Evolutionary conservation across 2,113 vertebrate species (phyloP), one percentile per base, ranked within the genome.

Genomic region (Nyctereutes procyonoides): DNA sequence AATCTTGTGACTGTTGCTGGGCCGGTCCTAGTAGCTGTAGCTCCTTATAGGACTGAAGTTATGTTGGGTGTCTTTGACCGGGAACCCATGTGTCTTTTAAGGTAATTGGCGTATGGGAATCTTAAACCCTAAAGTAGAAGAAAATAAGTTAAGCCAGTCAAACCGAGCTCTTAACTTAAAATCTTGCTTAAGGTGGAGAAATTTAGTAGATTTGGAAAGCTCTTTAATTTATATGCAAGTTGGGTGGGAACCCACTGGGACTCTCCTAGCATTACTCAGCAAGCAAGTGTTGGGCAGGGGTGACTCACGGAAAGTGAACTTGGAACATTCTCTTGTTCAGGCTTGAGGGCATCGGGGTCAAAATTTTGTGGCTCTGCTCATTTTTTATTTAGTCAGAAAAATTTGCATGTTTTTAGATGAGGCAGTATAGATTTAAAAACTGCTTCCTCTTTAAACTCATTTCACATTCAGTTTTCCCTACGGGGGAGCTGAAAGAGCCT

Each of bases 381-480:
- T 43, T 95, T 93, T 93, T 90, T 56, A 87, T 87, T 60, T 82
- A 87, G 84, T 69, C 38, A 35, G 30, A 35, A 86, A 60, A 90
- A 48, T 85, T 35, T 38, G 60, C 51, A 53, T 80, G 86, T 53
- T 53, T 55, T 89, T 65, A 63, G 8, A 65, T 79, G 32, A 51
- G 80, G 60, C 51, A 28, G 62, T 73, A 5, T 62, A 43, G 43
- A 81, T n/a, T 90, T 95, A 58, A 92, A 63, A 80, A 56, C 7
- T 60, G 9, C 38, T 71, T 81, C 67, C 67, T 90, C 30, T 91
- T 88, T 88, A 35, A 65, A 67, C 43, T 53, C 26, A 92, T 56
- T 58, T 56, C 32, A 19, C 9, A 43, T 58, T 90, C 38, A 48
- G 32, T 71, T 95, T 30, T 97, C 12, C 43, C n/a, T 83, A 24